Base-by-base conservation (phyloP, 1,140 invertebrate genomes). In the Contarinia nasturtii region DNA sequence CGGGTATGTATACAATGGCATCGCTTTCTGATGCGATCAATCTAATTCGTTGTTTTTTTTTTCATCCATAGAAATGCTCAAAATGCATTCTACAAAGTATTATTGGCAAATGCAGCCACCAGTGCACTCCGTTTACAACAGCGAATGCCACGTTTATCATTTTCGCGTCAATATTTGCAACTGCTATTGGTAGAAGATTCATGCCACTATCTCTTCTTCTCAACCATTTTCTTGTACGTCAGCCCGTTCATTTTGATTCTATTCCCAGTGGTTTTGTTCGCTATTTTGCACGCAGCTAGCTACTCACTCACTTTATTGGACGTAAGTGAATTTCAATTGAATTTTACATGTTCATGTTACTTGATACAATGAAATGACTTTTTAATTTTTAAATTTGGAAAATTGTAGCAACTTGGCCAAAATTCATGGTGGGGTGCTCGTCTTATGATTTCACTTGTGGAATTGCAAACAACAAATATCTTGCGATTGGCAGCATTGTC, bases 171-270 rank as follows among this genome's bases (percentile, higher is more conserved):
- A 60, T 96, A 92, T 63, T 64, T 95, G 27, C 69, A 73, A 11
- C 64, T 71, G 7, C 63, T 98, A 48, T 70, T 95, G 50, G 55
- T 79, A 38, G 94, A 98, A 66, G 94, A 98, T 68, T 93, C 89
- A 48, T 91, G 86, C 53, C 94, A 98, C 64, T 97, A 98, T 62
- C 70, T 98, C 46, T 78, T 96, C 62, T 98, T 86, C 65, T 88
- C 88, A 11, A 64, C 95, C 43, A 89, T 96, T 55, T 97, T 97
- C 63, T 71, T 95, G 51, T 91, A 86, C 64, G 81, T 82, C 33
- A 70, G 80, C 46, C 90, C 92, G 21, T 77, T 92, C 44, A 79
- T 89, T 53, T 71, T 96, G 71, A 86, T 86, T n/a, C 63, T 96
- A 44, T 67, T 86, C 38, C 92, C 93, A 22, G 73, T 94, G 47